Evolutionary conservation across 2,113 vertebrate species (phyloP), one percentile per base, ranked within the genome.

Genomic region (Lipotes vexillifer): DNA sequence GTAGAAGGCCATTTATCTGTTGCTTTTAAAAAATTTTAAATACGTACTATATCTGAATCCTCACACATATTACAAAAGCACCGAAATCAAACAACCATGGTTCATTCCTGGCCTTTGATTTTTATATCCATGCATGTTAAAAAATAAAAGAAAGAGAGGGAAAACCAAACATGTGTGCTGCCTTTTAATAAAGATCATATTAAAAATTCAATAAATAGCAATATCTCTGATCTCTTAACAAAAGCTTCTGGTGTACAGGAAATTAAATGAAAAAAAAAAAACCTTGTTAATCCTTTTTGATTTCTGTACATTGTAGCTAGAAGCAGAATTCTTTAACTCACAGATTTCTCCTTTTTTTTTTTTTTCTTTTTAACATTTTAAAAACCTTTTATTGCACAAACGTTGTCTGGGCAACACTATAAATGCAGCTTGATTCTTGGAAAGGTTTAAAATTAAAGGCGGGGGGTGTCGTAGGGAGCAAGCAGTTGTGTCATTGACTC

Each of bases 141-240:
- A 97, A 96, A 78, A 95, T 44, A 63, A 61, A 27, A 83, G 29
- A 82, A 33, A 83, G 49, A 93, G 55, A 85, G n/a, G 46, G 91
- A 97, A 98, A 98, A 97, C 98, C 98, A 99, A 98, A 99, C 98
- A 98, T 98, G 98, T 98, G 96, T 97, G 98, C 98, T 98, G 98
- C 98, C 98, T 99, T 99, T 99, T 99, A 99, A 99, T 99, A 99
- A 99, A 98, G 98, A 99, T 99, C 98, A 99, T 99, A 99, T 99
- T 99, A 99, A 99, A 99, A 99, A 99, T 99, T 99, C 98, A 99
- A 99, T 99, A 99, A 99, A 99, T 99, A 99, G 98, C 98, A 99
- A 98, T 99, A 99, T 99, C 99, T 99, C 98, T 99, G 99, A 99
- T 99, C 99, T 99, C 98, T 98, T 99, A 99, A 99, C 99, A 99